These are phyloP conservation scores for Atta texana DNA, from an alignment of 1,140 invertebrate genomes.

Conservation along the genomic window DNA sequence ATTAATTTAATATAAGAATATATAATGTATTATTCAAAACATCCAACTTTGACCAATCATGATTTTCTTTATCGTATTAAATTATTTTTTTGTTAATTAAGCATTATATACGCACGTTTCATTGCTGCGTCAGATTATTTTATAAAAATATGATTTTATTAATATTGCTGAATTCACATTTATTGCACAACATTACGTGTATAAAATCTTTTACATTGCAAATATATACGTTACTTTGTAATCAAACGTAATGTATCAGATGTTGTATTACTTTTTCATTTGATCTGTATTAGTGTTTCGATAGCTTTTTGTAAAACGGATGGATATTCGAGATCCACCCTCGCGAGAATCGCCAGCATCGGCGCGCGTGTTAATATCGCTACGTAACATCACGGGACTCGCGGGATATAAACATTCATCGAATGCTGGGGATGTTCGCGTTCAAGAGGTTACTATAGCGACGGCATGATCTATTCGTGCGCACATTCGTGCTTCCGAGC, in stretches of 20 bases:
- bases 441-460: conserved; percentile 75
- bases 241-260: conserved; percentile 17
- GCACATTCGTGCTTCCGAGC: conserved; percentile 70
- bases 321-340: background rate
- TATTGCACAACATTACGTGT: background rate
- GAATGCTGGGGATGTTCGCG: conserved; percentile 20
- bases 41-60: too few relatives aligned
- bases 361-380: background rate
- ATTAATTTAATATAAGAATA: too few relatives aligned
- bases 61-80: too few relatives aligned
- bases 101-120: background rate
- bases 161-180: background rate
- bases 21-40: too few relatives aligned
- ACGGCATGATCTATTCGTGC: conserved; percentile 74
- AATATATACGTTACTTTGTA: background rate
- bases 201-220: background rate
- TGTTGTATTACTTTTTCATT: background rate
- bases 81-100: background rate
- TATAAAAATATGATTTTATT: background rate
- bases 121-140: background rate
- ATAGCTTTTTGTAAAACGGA: background rate
- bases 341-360: too few relatives aligned
- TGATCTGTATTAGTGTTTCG: background rate
- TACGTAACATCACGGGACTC: conserved; percentile 22
- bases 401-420: conserved; percentile 59